Conservation (phyloP, 2,113 vertebrate genomes). For the Arothron firmamentum region DNA sequence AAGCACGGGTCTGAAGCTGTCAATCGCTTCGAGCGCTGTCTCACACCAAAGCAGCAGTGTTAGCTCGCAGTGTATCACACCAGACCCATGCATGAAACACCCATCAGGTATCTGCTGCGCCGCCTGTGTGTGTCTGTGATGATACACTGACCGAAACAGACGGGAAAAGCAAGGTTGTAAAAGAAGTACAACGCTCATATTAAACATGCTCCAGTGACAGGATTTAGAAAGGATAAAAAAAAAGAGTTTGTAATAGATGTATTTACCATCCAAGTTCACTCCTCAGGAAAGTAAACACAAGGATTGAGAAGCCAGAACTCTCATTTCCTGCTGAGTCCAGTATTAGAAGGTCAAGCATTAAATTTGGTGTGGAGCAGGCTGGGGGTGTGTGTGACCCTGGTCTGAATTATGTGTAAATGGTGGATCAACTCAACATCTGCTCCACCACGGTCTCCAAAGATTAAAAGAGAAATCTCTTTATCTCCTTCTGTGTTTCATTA, state of each 20-base stretch:
- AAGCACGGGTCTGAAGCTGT: slow-evolving; percentile 37
- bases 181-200: no score
- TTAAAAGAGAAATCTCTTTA: slow-evolving; percentile 50
- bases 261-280: slow-evolving; percentile 6
- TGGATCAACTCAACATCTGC: slow-evolving; percentile 59
- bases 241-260: neutral
- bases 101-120: slow-evolving; percentile 31
- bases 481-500: slow-evolving; percentile 53
- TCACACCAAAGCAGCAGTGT: slow-evolving; percentile 45
- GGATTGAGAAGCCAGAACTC: slow-evolving; percentile 4
- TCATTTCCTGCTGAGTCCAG: slow-evolving; percentile 8
- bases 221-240: no score
- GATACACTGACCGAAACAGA: neutral
- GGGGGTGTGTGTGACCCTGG: slow-evolving; percentile 3
- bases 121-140: slow-evolving; percentile 9
- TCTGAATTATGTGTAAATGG: slow-evolving; percentile 14
- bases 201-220: no score
- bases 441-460: slow-evolving; percentile 44
- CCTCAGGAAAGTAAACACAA: neutral
- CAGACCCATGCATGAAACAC: slow-evolving; percentile 34
- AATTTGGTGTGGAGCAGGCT: slow-evolving; percentile 14
- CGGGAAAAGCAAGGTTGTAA: neutral
- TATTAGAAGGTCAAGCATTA: slow-evolving; percentile 23
- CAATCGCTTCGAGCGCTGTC: slow-evolving; percentile 43
- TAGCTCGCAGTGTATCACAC: slow-evolving; percentile 54